Evolutionary conservation across 2,888 invertebrate genomes (phyloP), one percentile per base, ranked within the genome.

Genomic region (Epinotia bilunana): DNA sequence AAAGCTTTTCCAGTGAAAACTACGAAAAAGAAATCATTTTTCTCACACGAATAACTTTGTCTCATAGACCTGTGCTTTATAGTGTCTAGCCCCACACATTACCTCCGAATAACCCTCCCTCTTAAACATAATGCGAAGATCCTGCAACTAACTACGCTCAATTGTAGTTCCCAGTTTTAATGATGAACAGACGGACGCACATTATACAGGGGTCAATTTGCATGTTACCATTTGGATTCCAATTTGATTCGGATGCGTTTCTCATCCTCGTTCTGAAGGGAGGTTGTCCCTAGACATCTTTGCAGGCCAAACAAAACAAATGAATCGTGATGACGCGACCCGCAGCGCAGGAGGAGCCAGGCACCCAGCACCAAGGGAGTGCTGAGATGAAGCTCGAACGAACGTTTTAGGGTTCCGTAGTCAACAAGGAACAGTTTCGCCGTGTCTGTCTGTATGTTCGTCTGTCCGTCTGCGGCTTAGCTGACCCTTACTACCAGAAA

Each of bases 21-120:
- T 39, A 39, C 39, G n/a, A 53, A 53, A n/a, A 49, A n/a, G 7
- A 39, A 9, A 9, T 0, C 13, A n/a, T n/a, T 53, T 53, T 7
- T 13, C 7, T 6, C 0, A 49, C 67, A 46, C 43, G 20, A 68
- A 58, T 46, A 63, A 74, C 11, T 69, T 60, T 63, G 57, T 9
- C 5, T 2, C 28, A 33, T 57, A 63, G 57, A 70, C 62, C 71
- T 71, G 75, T 61, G 62, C 20, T 75, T 75, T 72, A 75, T 61
- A 53, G 55, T n/a, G 61, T 72, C 75, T 72, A 72, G 65, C 55
- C 71, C 71, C 46, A n/a, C 65, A 46, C 60, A 65, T 67, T 72
- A 75, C 70, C 53, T 71, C 58, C 39, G 39, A 63, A 62, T 49
- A 58, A 58, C 33, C 58, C 74, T 49, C 65, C 58, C 70, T 58